A percentile compares a stretch with the other conserved stretches of the same genome.
Evolutionary conservation across 2,888 invertebrate genomes (phyloP).

Genomic region (Hermaeophaga mercurialis): DNA sequence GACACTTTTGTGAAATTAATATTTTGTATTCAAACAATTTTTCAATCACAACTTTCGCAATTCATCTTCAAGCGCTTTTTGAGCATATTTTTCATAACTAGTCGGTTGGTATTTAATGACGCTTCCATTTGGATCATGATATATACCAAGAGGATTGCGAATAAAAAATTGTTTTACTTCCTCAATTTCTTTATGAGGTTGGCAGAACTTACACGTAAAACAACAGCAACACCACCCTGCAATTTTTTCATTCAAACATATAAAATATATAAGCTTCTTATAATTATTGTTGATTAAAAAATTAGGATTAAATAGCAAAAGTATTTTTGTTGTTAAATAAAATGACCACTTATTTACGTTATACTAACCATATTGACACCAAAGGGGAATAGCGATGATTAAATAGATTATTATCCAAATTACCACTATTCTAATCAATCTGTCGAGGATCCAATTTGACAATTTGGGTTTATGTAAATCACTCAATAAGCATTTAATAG

Average conservation of each 20-base stretch:
- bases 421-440: constrained; percentile 50
- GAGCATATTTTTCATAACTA: constrained; percentile 62
- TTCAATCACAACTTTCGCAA: constrained; percentile 62
- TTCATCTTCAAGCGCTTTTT: constrained; percentile 63
- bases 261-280: too few species aligned
- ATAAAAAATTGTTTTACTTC: constrained; percentile 62
- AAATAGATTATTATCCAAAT: constrained; percentile 59
- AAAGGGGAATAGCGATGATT: constrained; percentile 58
- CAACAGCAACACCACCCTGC: constrained; percentile 69
- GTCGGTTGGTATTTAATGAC: constrained; percentile 61
- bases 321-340: too few species aligned
- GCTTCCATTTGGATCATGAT: constrained; percentile 52
- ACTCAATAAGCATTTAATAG: constrained; percentile 54
- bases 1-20: too few species aligned
- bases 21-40: too few species aligned
- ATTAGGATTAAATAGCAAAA: too few species aligned
- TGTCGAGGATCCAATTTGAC: constrained; percentile 38
- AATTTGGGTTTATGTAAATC: constrained; percentile 50
- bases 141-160: constrained; percentile 64
- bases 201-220: constrained; percentile 63
- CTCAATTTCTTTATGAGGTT: constrained; percentile 61
- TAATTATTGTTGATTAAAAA: too few species aligned
- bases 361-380: constrained; percentile 59
- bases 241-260: too few species aligned
- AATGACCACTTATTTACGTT: too few species aligned